Evolutionary conservation across 1,140 invertebrate genomes (phyloP).

Genomic region (Drosophila pruinosa): DNA sequence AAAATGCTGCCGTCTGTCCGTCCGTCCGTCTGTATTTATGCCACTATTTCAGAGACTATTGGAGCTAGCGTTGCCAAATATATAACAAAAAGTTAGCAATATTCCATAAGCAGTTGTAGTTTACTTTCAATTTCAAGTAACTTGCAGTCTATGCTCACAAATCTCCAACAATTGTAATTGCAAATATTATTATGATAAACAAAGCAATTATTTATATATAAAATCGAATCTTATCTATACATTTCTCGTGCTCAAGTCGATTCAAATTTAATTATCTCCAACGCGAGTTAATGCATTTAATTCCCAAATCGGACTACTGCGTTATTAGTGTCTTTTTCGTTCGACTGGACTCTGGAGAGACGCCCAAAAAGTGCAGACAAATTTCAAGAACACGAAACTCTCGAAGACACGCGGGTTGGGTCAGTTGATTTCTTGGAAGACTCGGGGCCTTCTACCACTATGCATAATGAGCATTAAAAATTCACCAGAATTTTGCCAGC

Average conservation of each 20-base stretch:
- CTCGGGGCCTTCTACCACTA: slow-evolving; percentile 49
- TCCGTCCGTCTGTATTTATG: no score
- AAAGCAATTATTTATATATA: no score
- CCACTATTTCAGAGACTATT: no score
- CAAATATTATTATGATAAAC: no score
- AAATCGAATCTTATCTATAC: no score
- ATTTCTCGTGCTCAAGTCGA: no score
- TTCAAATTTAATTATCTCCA: background rate
- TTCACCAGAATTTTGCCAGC: slow-evolving; percentile 56
- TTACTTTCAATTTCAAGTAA: no score
- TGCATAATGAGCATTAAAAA: slow-evolving; percentile 65
- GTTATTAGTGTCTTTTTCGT: slow-evolving; percentile 26
- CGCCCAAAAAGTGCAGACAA: background rate
- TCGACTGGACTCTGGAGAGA: background rate
- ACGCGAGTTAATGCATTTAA: slow-evolving; percentile 13
- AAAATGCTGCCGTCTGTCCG: no score
- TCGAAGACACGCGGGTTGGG: slow-evolving; percentile 1
- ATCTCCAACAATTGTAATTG: no score
- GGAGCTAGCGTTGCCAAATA: no score
- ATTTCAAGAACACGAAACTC: background rate
- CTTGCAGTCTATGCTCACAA: background rate
- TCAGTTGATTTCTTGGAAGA: slow-evolving; percentile 55
- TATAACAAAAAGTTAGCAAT: no score
- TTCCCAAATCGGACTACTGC: slow-evolving; percentile 1
- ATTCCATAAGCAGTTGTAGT: no score